phyloP scores from a whole-genome alignment of 2,113 vertebrate species.

The Rhagologus leucostigma region DNA sequence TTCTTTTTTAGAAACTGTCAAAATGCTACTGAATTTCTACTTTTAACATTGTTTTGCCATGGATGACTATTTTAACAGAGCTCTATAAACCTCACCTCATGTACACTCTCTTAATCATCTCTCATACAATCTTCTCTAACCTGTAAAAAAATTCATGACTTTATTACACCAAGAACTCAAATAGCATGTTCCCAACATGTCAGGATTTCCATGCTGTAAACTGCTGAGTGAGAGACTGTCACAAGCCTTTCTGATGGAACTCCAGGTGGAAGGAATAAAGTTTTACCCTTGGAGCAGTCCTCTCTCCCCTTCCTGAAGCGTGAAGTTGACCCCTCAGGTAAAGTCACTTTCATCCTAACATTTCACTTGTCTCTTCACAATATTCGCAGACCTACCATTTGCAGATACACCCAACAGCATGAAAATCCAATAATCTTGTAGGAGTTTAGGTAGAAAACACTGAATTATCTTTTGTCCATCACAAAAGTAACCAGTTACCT shows the following conservation, averaged over 20 bases:
- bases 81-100: neutral
- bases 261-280: neutral
- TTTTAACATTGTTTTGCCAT: neutral
- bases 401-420: neutral
- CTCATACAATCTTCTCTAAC: neutral
- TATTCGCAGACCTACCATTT: neutral
- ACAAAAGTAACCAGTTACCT: neutral
- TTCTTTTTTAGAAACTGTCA: neutral
- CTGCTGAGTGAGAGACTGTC: neutral
- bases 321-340: neutral
- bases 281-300: neutral
- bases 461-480: neutral
- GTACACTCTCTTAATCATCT: neutral
- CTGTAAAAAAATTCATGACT: neutral
- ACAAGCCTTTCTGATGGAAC: neutral
- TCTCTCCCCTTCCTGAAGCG: neutral
- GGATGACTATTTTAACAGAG: neutral
- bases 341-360: neutral
- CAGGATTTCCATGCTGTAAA: neutral
- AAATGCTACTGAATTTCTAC: neutral
- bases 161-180: neutral
- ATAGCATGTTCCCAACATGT: neutral
- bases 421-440: neutral
- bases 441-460: neutral
- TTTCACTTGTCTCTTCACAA: neutral